Base-by-base conservation (phyloP, 2,888 invertebrate species). In the Hirtodrosophila histrioides region DNA sequence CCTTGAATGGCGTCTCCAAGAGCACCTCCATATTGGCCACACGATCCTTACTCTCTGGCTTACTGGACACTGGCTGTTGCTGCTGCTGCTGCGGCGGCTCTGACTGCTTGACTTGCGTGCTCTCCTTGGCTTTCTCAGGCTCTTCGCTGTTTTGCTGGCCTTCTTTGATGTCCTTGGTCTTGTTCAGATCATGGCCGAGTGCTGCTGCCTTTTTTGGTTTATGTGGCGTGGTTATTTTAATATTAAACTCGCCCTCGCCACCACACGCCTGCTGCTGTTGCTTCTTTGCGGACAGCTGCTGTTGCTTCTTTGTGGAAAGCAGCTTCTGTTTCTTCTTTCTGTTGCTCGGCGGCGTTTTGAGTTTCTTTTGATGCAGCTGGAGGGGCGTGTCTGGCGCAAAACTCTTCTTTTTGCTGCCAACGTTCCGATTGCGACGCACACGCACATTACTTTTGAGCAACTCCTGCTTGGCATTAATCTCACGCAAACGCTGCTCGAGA, bases 1-100 rank as follows among this genome's bases (percentile, higher is more conserved):
- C 92, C 85, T 94, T 94, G 65, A 93, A 94, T 0, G 94, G 94
- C 1, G 94, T 94, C 78, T 94, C 94, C 37, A 94, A 88, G 9
- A 94, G 69, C 33, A 80, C 67, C 0, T 88, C 88, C 50, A 91
- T 89, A 60, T 88, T 91, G 3, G 79, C 74, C 0, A 84, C 78
- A 9, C 73, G 70, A 41, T 81, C 39, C 3, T 35, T 44, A 1
- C 49, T 33, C 31, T 45, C 40, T 6, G 39, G 6, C 17, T 11
- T 44, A 4, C 7, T 37, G 12, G 10, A 12, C 31, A 2, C 17
- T 17, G 17, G 4, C 1, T 10, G 8, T 10, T 40, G n/a, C 37
- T 46, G 33, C 7, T 29, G 5, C 5, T 31, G 12, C 2, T 45
- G 24, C 31, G 3, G 31, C 31, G 4, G 31, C 9, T 39, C 23